Conservation (phyloP, 2,888 invertebrate species). For the Drosophila neotestacea region DNA sequence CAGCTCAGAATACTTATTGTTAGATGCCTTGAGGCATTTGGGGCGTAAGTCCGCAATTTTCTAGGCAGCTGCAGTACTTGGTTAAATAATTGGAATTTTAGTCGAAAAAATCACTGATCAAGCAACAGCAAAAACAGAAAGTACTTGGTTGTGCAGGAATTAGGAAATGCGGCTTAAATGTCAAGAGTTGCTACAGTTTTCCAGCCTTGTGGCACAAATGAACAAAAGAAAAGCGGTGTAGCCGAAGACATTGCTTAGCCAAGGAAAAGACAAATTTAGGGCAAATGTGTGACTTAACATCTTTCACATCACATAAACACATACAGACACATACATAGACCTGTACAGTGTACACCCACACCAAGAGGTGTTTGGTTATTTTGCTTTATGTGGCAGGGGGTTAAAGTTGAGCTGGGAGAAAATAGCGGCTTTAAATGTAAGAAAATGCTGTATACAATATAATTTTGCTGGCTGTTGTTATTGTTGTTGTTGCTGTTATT, state of each 20-base stretch:
- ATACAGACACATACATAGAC: conserved; percentile 36
- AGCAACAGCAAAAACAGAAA: conserved; percentile 61
- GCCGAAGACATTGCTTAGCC: conserved; percentile 36
- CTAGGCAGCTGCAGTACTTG: conserved; percentile 40
- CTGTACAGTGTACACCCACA: conserved; percentile 35
- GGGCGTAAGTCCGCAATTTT: conserved; percentile 32
- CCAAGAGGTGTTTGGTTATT: conserved; percentile 60
- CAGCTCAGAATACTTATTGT: conserved; percentile 44
- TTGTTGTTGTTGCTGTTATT: conserved; percentile 27
- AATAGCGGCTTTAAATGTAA: conserved; percentile 61
- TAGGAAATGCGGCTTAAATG: conserved; percentile 76
- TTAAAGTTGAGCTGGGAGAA: conserved; percentile 72
- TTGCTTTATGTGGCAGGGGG: conserved; percentile 68
- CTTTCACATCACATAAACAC: conserved; percentile 70
- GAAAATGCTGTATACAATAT: conserved; percentile 74
- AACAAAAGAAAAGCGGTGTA: conserved; percentile 70
- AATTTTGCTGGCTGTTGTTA: conserved; percentile 59
- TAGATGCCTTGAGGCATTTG: conserved; percentile 44
- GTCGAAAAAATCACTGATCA: conserved; percentile 46
- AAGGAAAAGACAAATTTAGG: conserved; percentile 77
- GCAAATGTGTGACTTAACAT: conserved; percentile 81
- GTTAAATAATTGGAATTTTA: conserved; percentile 71
- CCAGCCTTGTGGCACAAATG: conserved; percentile 72
- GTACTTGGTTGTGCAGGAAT: conserved; percentile 69
- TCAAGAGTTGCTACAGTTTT: conserved; percentile 76